Conservation (phyloP, 2,888 invertebrate species). For the Prosapia bicincta region DNA sequence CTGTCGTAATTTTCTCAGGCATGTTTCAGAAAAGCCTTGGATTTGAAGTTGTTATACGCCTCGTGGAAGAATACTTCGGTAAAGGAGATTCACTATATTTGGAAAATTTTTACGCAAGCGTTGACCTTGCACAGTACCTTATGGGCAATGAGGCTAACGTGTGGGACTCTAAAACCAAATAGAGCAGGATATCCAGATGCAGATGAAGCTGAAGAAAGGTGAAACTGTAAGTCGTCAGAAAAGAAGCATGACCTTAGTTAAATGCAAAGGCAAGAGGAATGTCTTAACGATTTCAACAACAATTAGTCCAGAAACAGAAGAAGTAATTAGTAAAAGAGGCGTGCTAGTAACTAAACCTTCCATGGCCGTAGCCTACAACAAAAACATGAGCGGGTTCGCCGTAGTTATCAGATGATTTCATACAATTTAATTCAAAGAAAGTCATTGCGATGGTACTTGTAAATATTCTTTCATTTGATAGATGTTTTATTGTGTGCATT, state of each 20-base stretch:
- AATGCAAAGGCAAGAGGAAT: neutral
- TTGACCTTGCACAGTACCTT: too few relatives aligned
- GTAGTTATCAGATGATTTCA: neutral
- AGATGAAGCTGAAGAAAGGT: neutral
- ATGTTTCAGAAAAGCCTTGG: too few relatives aligned
- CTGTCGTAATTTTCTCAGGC: too few relatives aligned
- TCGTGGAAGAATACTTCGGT: too few relatives aligned
- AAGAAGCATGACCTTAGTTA: neutral
- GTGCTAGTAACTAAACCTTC: neutral
- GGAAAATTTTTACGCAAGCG: too few relatives aligned
- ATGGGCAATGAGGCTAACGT: too few relatives aligned
- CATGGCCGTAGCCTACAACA: neutral
- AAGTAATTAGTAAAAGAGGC: neutral
- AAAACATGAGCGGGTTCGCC: neutral
- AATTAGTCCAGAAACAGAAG: neutral
- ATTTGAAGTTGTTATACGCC: too few relatives aligned
- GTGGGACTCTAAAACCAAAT: too few relatives aligned
- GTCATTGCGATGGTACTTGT: neutral
- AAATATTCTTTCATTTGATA: neutral
- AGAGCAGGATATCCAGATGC: too few relatives aligned
- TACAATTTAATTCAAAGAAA: neutral
- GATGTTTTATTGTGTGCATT: too few relatives aligned
- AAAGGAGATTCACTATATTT: too few relatives aligned
- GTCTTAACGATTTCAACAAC: neutral
- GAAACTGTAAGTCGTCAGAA: neutral